A percentile compares a stretch with the other conserved stretches of the same genome.
Evolutionary conservation across 2,888 invertebrate genomes (phyloP).

Genomic region (Cephalotes varians): DNA sequence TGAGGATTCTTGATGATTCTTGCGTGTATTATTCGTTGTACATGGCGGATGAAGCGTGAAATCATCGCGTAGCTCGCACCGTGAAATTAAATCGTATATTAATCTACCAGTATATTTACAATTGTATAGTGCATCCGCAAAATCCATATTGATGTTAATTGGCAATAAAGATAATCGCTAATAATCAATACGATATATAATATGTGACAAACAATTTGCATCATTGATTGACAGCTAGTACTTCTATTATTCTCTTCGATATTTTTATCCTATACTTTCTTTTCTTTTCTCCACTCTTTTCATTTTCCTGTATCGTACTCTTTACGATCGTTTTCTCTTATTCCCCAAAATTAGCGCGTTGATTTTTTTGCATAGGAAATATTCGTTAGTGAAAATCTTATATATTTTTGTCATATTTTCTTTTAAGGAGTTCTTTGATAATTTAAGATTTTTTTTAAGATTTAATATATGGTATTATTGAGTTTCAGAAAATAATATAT

Average conservation of each 20-base stretch:
- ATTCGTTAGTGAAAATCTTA: no score
- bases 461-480: not conserved
- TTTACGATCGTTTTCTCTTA: constrained; percentile 61
- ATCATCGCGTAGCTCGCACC: constrained; percentile 77
- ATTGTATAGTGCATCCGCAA: constrained; percentile 68
- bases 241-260: no score
- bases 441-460: not conserved
- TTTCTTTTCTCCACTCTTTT: constrained; percentile 50
- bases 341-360: constrained; percentile 78
- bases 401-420: no score
- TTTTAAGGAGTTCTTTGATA: no score
- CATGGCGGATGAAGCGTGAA: constrained; percentile 59
- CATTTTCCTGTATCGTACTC: not conserved
- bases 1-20: constrained; percentile 11
- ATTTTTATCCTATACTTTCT: no score
- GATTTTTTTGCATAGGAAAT: constrained; percentile 69
- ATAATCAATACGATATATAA: constrained; percentile 71
- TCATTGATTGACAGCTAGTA: constrained; percentile 63
- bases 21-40: not conserved
- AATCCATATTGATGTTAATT: constrained; percentile 70
- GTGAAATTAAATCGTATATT: constrained; percentile 81
- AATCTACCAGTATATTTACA: constrained; percentile 81
- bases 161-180: constrained; percentile 70
- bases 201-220: constrained; percentile 78
- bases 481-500: not conserved